Percentiles rank a stretch among this genome's conserved stretches.
These are phyloP conservation scores for Oryzias dopingdopingensis DNA, from an alignment of 2,797 vertebrate species.

Conservation along the genomic window DNA sequence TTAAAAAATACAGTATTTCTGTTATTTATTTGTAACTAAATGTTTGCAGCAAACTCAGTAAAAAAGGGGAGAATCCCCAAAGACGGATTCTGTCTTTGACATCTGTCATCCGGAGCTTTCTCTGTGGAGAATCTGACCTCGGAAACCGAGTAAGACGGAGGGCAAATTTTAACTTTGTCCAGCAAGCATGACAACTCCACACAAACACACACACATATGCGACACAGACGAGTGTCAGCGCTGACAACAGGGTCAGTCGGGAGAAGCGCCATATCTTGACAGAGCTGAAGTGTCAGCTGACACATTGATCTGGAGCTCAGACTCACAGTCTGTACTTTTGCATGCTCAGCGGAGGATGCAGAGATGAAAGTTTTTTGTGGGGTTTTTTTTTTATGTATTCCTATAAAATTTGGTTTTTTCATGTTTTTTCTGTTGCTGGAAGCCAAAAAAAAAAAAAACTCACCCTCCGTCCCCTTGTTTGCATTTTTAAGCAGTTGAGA, in stretches of 20 bases:
- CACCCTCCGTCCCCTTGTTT: no score
- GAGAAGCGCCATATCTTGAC: conserved; percentile 55
- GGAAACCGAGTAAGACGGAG: conserved; percentile 18
- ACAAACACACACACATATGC: conserved; percentile 6
- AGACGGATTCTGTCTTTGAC: conserved; percentile 2
- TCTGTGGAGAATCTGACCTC: conserved; percentile 15
- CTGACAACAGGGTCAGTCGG: conserved; percentile 43
- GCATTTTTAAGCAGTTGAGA: no score
- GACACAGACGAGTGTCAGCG: conserved; percentile 27
- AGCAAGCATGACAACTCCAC: conserved; percentile 13
- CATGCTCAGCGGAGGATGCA: conserved; percentile 2
- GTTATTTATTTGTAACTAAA: no score
- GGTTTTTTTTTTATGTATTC: no score
- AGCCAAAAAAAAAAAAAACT: no score
- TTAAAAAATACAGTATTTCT: no score
- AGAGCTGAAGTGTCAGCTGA: conserved; percentile 50
- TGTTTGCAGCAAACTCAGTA: neutral
- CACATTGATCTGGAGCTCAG: conserved; percentile 28
- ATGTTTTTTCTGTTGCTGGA: no score
- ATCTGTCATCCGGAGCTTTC: conserved; percentile 36
- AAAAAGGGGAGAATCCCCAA: neutral
- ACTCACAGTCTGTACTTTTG: conserved; percentile 26
- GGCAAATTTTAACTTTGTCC: conserved; percentile 5
- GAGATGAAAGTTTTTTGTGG: no score
- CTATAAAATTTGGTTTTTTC: no score